phyloP scores from a whole-genome alignment of 2,888 invertebrate genomes.

The Tiliacea aurago region DNA sequence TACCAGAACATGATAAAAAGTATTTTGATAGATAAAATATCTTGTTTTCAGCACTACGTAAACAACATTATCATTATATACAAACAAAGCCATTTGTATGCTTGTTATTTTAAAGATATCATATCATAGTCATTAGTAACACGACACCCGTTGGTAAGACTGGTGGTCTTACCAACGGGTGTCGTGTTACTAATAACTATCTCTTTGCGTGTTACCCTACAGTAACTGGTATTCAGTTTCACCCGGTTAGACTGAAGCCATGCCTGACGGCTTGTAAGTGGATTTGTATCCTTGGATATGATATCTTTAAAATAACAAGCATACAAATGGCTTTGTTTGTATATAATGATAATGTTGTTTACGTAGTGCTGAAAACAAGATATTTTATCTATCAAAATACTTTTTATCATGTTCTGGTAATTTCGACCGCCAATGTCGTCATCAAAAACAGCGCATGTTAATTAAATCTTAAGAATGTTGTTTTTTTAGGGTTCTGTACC shows the following conservation, averaged over 20 bases:
- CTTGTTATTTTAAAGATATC: constrained; percentile 23
- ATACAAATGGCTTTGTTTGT: constrained; percentile 41
- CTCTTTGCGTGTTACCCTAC: too few species aligned
- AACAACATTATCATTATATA: constrained; percentile 8
- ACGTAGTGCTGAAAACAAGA: constrained; percentile 18
- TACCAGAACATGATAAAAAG: constrained; percentile 21
- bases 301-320: constrained; percentile 24
- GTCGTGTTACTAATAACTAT: too few species aligned
- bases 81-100: constrained; percentile 43
- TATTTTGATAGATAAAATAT: constrained; percentile 28
- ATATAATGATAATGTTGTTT: constrained; percentile 11
- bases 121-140: too few species aligned
- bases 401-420: constrained; percentile 25
- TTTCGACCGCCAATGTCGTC: neutral
- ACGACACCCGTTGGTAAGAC: too few species aligned
- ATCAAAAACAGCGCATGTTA: neutral
- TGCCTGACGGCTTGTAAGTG: too few species aligned
- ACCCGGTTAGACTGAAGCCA: too few species aligned
- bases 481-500: too few species aligned
- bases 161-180: too few species aligned
- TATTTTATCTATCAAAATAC: constrained; percentile 34
- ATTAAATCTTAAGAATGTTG: too few species aligned
- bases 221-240: too few species aligned
- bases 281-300: neutral
- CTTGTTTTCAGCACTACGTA: constrained; percentile 20